A percentile compares a stretch with the other conserved stretches of the same genome.
Evolutionary conservation across 2,113 vertebrate species (phyloP).

Genomic region (Engraulis encrasicolus): DNA sequence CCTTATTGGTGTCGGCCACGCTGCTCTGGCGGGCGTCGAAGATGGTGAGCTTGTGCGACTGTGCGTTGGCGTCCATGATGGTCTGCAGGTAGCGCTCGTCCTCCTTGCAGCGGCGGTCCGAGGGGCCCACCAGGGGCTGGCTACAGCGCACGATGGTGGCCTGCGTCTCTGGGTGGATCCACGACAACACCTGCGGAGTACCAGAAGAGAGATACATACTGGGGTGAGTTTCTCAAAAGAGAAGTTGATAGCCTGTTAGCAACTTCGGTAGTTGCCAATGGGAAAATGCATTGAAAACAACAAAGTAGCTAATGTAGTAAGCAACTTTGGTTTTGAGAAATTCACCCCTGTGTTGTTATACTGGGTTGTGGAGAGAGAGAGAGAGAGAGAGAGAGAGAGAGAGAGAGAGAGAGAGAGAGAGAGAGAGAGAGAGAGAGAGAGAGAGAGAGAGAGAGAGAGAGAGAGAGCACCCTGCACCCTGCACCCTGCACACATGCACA

Average conservation of each 20-base stretch:
- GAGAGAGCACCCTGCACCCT: neutral
- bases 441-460: neutral
- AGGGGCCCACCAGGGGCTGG: constrained; percentile 90
- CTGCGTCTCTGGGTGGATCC: constrained; percentile 97
- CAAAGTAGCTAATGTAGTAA: too few relatives aligned
- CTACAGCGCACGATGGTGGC: constrained; percentile 92
- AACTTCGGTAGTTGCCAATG: too few relatives aligned
- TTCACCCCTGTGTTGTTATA: too few relatives aligned
- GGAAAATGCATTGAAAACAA: too few relatives aligned
- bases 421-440: neutral
- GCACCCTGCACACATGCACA: neutral
- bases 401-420: neutral
- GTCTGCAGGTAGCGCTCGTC: constrained; percentile 94
- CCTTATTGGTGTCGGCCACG: constrained; percentile 92
- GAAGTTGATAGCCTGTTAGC: too few relatives aligned
- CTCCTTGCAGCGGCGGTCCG: constrained; percentile 92
- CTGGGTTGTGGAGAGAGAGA: too few relatives aligned
- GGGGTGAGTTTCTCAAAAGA: too few relatives aligned
- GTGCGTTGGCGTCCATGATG: constrained; percentile 97
- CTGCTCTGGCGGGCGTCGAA: constrained; percentile 92
- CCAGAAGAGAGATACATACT: too few relatives aligned
- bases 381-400: neutral
- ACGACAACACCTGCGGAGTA: constrained; percentile 89
- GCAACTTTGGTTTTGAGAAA: too few relatives aligned
- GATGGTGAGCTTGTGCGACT: constrained; percentile 93